Base-by-base conservation (phyloP, 1,140 invertebrate genomes). In the Ceratina japonica region DNA sequence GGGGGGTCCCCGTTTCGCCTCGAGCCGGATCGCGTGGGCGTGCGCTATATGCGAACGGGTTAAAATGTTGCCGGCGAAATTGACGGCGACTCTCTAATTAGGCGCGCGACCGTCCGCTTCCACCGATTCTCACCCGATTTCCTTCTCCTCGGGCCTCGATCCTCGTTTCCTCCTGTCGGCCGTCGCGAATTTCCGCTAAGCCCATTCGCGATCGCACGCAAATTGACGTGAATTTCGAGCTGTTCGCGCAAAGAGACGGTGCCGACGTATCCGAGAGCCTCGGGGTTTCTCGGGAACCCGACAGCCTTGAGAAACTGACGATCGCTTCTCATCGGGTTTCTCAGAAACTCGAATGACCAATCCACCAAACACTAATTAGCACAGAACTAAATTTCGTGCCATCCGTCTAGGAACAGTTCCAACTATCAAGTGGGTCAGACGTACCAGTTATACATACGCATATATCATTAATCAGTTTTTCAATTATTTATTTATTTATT, bases 71-170 rank as follows among this genome's bases (percentile, higher is more conserved):
- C 81, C 66, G 66, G 72, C 74, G 73, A 86, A 90, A 90, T 91
- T 88, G 89, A 89, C 87, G 79, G 70, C 78, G 88, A 89, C 83
- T 90, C 84, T 81, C 87, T 90, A 90, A 91, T 91, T 89, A 90
- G 85, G 79, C 80, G 85, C 72, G 76, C 70, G 72, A 84, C 76
- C 84, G 81, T 81, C 87, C 82, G 84, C 74, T 80, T 86, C 81
- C 65, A 83, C 76, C 72, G 73, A 76, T 80, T 79, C 64, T 68
- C 31, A 64, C 72, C 85, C 78, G 56, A 75, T 71, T 68, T 68
- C 82, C 65, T 51, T 44, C 79, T 66, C 71, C 31, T 56, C 8
- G 37, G n/a, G 13, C 0, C n/a, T 56, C n/a, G 54, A 59, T n/a
- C 24, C 37, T 44, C 10, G 5, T 44, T 44, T 69, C 18, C 66